Conservation (phyloP, 2,888 invertebrate genomes). For the Hypolimnas misippus region DNA sequence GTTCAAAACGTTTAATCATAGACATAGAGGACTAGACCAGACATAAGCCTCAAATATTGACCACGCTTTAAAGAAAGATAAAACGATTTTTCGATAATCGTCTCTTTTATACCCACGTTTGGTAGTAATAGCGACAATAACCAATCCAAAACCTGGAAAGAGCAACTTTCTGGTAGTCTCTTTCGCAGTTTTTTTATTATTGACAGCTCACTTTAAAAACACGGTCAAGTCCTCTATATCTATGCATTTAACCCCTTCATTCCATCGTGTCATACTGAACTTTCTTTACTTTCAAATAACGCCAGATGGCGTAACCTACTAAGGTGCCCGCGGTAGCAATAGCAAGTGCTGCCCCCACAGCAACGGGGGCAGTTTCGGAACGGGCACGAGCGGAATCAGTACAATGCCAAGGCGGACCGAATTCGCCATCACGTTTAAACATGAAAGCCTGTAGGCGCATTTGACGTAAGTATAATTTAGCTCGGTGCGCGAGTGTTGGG, state of each 20-base stretch:
- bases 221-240: too few relatives aligned
- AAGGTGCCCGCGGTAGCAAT: constrained; percentile 92
- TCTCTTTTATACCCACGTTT: too few relatives aligned
- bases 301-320: constrained; percentile 92
- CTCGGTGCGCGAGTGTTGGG: constrained; percentile 77
- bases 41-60: too few relatives aligned
- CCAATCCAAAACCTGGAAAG: too few relatives aligned
- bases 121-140: too few relatives aligned
- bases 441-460: constrained; percentile 94
- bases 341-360: constrained; percentile 90
- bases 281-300: constrained; percentile 94
- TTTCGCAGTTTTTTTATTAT: too few relatives aligned
- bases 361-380: constrained; percentile 93
- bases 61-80: too few relatives aligned
- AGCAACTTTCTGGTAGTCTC: too few relatives aligned
- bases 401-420: constrained; percentile 89
- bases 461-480: constrained; percentile 86
- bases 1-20: too few relatives aligned
- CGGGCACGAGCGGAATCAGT: constrained; percentile 76
- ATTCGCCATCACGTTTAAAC: constrained; percentile 89
- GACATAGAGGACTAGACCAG: too few relatives aligned
- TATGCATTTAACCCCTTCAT: constrained; percentile 68
- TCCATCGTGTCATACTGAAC: constrained; percentile 97
- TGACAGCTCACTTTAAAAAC: too few relatives aligned
- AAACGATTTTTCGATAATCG: too few relatives aligned